A percentile compares a stretch with the other conserved stretches of the same genome.
Conservation (phyloP, 2,113 vertebrate genomes). For the Neotoma lepida region DNA sequence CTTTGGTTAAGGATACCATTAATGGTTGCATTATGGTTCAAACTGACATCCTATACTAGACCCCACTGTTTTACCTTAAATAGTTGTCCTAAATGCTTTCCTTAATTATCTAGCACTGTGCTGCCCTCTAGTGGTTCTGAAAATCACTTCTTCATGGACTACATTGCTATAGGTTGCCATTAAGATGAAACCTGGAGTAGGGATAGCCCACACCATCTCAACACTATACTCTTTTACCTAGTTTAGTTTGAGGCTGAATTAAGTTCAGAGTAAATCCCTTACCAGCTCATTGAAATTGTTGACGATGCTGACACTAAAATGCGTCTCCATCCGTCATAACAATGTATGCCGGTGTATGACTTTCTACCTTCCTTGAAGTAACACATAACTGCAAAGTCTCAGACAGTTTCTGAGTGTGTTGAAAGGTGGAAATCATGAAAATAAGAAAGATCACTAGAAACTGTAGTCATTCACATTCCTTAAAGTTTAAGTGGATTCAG, state of each 20-base stretch:
- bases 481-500: constrained; percentile 18
- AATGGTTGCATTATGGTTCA: constrained; percentile 44
- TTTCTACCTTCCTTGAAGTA: neutral
- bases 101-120: neutral
- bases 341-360: neutral
- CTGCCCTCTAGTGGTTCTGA: constrained; percentile 81
- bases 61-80: neutral
- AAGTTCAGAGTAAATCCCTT: constrained; percentile 26
- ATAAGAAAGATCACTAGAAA: constrained; percentile 27
- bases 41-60: constrained; percentile 9
- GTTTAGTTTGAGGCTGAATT: neutral
- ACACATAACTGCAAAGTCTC: neutral
- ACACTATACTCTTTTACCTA: neutral
- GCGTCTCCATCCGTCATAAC: neutral
- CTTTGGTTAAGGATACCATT: constrained; percentile 8
- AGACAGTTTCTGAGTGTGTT: constrained; percentile 11
- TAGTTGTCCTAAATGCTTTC: neutral
- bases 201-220: neutral
- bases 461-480: neutral
- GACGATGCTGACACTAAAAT: constrained; percentile 2
- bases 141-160: neutral
- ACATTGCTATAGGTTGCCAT: neutral
- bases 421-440: constrained; percentile 23
- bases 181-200: neutral
- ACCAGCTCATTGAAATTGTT: neutral